Evolutionary conservation across 2,113 vertebrate genomes (phyloP).

Genomic region (Nibea coibor): DNA sequence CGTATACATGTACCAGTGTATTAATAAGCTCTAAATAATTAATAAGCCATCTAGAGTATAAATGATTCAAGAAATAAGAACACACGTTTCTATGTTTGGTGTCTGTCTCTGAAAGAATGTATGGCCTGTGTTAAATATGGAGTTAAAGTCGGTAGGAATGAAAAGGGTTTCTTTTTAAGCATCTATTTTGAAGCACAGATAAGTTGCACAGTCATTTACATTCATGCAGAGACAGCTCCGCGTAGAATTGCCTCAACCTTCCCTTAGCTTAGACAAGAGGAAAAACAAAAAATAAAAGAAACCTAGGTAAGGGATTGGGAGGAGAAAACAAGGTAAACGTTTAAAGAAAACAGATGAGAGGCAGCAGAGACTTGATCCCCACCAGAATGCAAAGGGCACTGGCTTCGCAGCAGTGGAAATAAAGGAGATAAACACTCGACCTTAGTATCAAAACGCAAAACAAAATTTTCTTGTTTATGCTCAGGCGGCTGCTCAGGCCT

Average conservation of each 20-base stretch:
- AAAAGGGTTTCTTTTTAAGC: neutral
- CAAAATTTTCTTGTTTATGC: slow-evolving; percentile 29
- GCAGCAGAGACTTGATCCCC: slow-evolving; percentile 23
- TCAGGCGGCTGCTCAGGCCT: slow-evolving; percentile 1
- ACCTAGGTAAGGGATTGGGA: neutral
- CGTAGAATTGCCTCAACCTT: neutral
- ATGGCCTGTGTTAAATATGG: neutral
- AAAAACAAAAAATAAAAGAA: neutral
- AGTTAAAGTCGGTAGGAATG: neutral
- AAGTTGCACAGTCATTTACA: neutral
- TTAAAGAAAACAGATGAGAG: slow-evolving; percentile 19
- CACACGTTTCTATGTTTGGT: neutral
- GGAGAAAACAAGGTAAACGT: slow-evolving; percentile 9
- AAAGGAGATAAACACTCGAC: slow-evolving; percentile 14
- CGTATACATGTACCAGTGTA: neutral
- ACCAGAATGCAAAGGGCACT: slow-evolving; percentile 18
- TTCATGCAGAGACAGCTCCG: neutral
- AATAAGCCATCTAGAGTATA: too few species aligned
- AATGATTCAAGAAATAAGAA: neutral
- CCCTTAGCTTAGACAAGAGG: neutral
- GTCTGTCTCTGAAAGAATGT: neutral
- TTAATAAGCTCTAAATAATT: too few species aligned
- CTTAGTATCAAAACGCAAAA: slow-evolving; percentile 35
- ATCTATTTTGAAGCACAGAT: neutral
- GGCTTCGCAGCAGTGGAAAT: neutral